Conservation (phyloP, 2,888 invertebrate genomes). For the Andricus curvator region DNA sequence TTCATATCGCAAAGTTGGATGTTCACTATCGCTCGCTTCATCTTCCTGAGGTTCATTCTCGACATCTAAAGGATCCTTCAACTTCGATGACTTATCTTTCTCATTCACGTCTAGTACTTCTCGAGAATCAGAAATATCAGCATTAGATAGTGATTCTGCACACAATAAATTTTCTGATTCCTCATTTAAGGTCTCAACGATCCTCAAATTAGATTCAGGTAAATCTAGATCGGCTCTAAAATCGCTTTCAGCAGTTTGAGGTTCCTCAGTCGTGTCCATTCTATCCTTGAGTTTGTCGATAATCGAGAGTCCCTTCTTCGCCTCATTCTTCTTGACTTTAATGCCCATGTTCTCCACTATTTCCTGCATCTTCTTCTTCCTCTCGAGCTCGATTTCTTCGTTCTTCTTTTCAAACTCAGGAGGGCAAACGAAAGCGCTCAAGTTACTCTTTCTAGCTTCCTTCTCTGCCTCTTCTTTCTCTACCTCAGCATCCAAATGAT, state of each 20-base stretch:
- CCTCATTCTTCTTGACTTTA: slow-evolving; percentile 65
- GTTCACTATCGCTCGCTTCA: slow-evolving; percentile 66
- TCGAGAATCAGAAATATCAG: slow-evolving; percentile 14
- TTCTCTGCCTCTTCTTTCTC: slow-evolving; percentile 45
- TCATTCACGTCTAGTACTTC: slow-evolving; percentile 38
- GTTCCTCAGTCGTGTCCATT: slow-evolving; percentile 65
- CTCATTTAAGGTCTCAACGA: neutral
- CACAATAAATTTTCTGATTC: neutral
- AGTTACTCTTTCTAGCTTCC: slow-evolving; percentile 59
- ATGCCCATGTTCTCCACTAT: slow-evolving; percentile 73
- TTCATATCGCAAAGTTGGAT: slow-evolving; percentile 58
- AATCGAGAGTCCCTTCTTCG: slow-evolving; percentile 70
- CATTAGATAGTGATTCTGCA: neutral
- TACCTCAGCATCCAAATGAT: neutral
- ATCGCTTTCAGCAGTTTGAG: neutral
- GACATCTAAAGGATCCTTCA: slow-evolving; percentile 64
- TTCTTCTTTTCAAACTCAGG: slow-evolving; percentile 78
- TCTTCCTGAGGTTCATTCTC: slow-evolving; percentile 50
- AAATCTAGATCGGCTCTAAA: slow-evolving; percentile 17
- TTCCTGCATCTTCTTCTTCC: slow-evolving; percentile 80
- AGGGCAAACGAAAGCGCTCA: slow-evolving; percentile 74
- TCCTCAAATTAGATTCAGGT: neutral
- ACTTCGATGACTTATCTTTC: slow-evolving; percentile 46
- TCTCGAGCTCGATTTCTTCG: slow-evolving; percentile 78
- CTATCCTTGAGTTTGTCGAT: slow-evolving; percentile 73